Evolutionary conservation across 1,140 invertebrate genomes (phyloP), one percentile per base, ranked within the genome.

Genomic region (Matsumurasca onukii): DNA sequence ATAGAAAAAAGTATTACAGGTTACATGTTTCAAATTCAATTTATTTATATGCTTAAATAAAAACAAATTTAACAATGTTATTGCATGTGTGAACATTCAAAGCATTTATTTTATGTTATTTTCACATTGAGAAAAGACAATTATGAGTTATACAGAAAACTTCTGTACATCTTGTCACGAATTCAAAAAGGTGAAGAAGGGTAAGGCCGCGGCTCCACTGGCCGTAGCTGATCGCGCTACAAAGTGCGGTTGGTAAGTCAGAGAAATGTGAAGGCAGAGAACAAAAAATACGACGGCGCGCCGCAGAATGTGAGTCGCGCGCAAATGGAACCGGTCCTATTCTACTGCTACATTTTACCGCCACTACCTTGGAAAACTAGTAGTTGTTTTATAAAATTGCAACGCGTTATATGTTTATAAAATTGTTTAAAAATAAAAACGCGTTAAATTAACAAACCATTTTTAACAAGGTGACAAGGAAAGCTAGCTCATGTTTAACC

Each of bases 261-360:
- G 17, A 63, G 52, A 69, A 69, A 62, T 62, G 68, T 9, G 34
- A 45, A 45, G 34, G 34, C 17, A 45, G 34, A 9, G 9, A 45
- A 12, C 34, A 45, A 45, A 45, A 45, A 9, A 45, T 45, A 9
- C 17, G 9, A 45, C 34, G 34, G 34, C 17, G 34, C 34, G 17
- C 34, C 34, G 34, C 34, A 45, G 34, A 45, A 45, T 45, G 34
- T 45, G 34, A 9, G 17, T 45, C 34, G 17, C 34, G 17, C 34
- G 17, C 9, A 12, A 45, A 12, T 45, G 34, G 34, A 45, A 45
- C 17, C 34, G 9, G 34, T 45, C 34, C 34, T 45, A 45, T 45
- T 9, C 17, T 45, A 9, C 9, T 17, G 17, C 9, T 17, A 45
- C 9, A 17, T 45, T 45, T 45, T 45, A 45, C 9, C 34, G 9